These are phyloP conservation scores for Heliothis subflexa DNA, from an alignment of 1,140 invertebrate species.

Conservation along the genomic window DNA sequence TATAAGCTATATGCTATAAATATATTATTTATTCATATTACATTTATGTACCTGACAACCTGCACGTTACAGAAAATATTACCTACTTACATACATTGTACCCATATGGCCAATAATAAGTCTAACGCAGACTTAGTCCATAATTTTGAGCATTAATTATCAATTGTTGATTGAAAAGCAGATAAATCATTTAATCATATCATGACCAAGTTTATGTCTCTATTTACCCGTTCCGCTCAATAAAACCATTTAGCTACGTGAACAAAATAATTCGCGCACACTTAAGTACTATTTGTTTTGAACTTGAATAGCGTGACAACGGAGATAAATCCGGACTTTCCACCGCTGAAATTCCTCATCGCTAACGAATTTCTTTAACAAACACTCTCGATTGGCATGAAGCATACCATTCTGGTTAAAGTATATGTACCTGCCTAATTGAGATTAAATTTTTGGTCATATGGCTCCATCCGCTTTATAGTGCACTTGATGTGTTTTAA, in stretches of 20 bases:
- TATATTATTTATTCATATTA: no score
- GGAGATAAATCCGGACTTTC: slow-evolving; percentile 24
- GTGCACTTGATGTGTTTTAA: no score
- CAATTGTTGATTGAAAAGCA: neutral
- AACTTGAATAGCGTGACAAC: slow-evolving; percentile 17
- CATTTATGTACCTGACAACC: no score
- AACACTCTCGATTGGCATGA: neutral
- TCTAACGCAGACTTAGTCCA: neutral
- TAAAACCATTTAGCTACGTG: neutral
- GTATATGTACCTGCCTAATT: no score
- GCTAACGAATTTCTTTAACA: slow-evolving; percentile 35
- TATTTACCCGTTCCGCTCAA: slow-evolving; percentile 5
- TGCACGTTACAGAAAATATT: no score
- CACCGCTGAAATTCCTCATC: slow-evolving; percentile 22
- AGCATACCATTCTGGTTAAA: neutral
- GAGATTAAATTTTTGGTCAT: no score
- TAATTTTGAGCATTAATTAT: neutral
- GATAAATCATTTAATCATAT: neutral
- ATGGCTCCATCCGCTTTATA: no score
- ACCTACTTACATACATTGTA: no score
- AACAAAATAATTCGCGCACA: neutral
- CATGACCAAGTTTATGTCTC: slow-evolving; percentile 3
- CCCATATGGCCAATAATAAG: no score
- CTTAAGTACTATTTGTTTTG: slow-evolving; percentile 23
- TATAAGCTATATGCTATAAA: no score